Percentiles rank a stretch among this genome's conserved stretches.
Evolutionary conservation across 2,888 invertebrate genomes (phyloP).

Genomic region (Troglohyphantes excavatus): DNA sequence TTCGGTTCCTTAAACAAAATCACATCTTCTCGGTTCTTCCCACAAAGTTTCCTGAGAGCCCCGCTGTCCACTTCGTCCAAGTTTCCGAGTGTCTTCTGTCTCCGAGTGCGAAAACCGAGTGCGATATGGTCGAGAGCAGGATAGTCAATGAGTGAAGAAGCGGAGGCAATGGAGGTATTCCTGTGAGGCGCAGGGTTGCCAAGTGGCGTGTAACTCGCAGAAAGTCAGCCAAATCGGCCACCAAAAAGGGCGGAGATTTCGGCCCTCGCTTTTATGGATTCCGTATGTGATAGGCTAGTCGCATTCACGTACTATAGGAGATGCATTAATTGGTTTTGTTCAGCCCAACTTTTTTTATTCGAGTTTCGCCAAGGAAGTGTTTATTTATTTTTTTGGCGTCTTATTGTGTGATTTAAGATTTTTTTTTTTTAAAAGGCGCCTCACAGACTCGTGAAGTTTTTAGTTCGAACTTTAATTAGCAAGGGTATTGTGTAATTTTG

Average conservation of each 20-base stretch:
- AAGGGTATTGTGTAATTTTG: too few relatives aligned
- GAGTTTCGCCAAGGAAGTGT: neutral
- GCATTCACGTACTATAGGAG: neutral
- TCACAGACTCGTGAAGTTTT: too few relatives aligned
- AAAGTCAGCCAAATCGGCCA: conserved; percentile 64
- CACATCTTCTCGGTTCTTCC: neutral
- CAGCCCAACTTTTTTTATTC: neutral
- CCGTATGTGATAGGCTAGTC: conserved; percentile 17
- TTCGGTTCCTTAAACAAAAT: neutral
- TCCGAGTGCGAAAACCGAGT: neutral
- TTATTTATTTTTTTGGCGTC: neutral
- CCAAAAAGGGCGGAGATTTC: neutral
- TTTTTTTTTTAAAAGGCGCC: too few relatives aligned
- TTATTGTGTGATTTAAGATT: too few relatives aligned
- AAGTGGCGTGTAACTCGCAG: conserved; percentile 12
- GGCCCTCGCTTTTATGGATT: conserved; percentile 16
- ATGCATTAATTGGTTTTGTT: conserved; percentile 16
- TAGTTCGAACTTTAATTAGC: too few relatives aligned
- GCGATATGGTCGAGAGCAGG: conserved; percentile 10
- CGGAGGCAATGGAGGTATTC: conserved; percentile 47
- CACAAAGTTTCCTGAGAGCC: conserved; percentile 1
- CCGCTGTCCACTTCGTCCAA: neutral
- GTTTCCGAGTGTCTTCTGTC: neutral
- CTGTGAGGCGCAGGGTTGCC: conserved; percentile 48
- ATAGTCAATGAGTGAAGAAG: conserved; percentile 31